phyloP scores from a whole-genome alignment of 1,140 invertebrate species.

The Myzus persicae region DNA sequence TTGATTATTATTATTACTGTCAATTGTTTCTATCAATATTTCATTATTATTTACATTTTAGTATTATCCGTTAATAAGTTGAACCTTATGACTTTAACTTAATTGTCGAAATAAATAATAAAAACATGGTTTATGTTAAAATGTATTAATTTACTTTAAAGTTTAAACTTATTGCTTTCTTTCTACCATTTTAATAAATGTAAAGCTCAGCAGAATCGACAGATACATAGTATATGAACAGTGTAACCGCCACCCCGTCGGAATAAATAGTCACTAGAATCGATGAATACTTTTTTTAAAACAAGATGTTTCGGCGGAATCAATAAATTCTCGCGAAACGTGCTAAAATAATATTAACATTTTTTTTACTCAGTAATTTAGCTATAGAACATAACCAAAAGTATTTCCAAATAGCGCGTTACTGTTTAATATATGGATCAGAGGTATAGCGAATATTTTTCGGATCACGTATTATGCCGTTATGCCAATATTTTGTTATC shows the following conservation, averaged over 20 bases:
- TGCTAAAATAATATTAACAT: neutral
- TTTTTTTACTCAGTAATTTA: no score
- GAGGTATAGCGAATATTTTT: neutral
- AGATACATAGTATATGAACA: no score
- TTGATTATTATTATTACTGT: no score
- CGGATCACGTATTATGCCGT: neutral
- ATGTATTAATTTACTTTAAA: neutral
- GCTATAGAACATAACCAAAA: neutral
- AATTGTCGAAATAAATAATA: neutral
- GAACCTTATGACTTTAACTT: neutral
- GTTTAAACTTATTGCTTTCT: neutral
- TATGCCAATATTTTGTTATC: neutral
- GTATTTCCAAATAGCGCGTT: no score
- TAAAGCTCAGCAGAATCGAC: neutral
- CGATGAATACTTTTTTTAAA: neutral
- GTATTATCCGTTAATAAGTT: neutral
- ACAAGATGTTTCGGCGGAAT: neutral
- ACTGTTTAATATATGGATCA: neutral
- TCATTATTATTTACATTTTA: no score
- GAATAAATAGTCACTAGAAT: no score
- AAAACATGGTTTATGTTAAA: neutral
- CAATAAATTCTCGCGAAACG: neutral
- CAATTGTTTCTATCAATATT: no score
- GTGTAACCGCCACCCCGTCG: no score
- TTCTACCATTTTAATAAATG: neutral